Evolutionary conservation across 2,113 vertebrate species (phyloP), one percentile per base, ranked within the genome.

Genomic region (Microtus oregoni): DNA sequence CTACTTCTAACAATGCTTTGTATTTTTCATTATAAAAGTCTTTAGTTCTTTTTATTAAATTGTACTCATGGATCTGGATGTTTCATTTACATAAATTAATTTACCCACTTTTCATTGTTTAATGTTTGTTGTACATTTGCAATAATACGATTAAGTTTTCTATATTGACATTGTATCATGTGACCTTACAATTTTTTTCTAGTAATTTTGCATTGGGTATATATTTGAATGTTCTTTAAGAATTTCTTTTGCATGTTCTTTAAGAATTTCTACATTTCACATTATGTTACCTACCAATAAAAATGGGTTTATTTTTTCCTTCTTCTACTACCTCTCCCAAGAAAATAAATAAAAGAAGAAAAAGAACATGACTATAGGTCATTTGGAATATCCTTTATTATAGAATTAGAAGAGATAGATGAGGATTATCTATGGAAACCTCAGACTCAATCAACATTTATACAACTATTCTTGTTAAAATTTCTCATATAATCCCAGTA

Each of bases 321-420:
- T 83, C 26, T 63, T 41, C 55, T 4, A 81, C 52, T 55, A 15
- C 26, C 38, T 12, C 24, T 26, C 20, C 20, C 7, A 8, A 86
- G 5, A 67, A 65, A 47, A 65, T 2, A 85, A 19, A 63, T 63
- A n/a, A 38, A 28, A 63, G 15, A 41, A 30, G 4, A 67, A 86
- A 86, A 47, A 73, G 3, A 83, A 94, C 79, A 13, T 90, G 47
- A 87, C 13, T 73, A 17, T 67, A 86, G 30, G 8, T 65, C 7
- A 89, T 24, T 44, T 82, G 30, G 52, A 28, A 82, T 87, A 92
- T 35, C 1, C 79, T 88, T 97, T 91, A 68, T 83, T 92, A 72
- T 8, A 89, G 63, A 90, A 75, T 75, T 89, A 41, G 41, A 95
- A 58, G n/a, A 85, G 10, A 44, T 73, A 94, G 24, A 73, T 94